Conservation (phyloP, 2,888 invertebrate species). For the Chymomyza procnemis region DNA sequence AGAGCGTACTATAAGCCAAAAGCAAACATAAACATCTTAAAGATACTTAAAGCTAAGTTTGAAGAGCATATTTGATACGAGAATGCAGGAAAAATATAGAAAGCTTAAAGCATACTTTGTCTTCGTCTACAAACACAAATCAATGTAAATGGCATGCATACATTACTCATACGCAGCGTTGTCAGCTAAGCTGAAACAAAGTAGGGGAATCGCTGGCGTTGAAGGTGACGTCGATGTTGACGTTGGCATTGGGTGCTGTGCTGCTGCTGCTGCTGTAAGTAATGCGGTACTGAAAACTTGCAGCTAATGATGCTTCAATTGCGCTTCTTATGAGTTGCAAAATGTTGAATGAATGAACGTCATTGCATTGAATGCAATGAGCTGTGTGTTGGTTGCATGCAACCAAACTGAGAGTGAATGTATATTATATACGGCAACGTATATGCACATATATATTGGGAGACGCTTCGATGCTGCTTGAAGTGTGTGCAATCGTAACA, state of each 20-base stretch:
- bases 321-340: slow-evolving; percentile 64
- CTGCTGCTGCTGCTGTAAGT: background rate
- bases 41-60: slow-evolving; percentile 30
- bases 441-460: too few relatives aligned
- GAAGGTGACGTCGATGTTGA: background rate
- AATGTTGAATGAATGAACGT: slow-evolving; percentile 65
- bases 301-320: slow-evolving; percentile 70
- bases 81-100: background rate
- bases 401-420: background rate
- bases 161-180: slow-evolving; percentile 63
- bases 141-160: slow-evolving; percentile 64
- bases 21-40: slow-evolving; percentile 3
- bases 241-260: background rate
- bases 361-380: slow-evolving; percentile 58
- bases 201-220: background rate
- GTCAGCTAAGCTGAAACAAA: slow-evolving; percentile 12
- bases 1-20: background rate
- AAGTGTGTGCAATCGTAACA: slow-evolving; percentile 21
- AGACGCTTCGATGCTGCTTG: background rate
- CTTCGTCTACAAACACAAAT: slow-evolving; percentile 40
- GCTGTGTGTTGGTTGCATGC: background rate
- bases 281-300: slow-evolving; percentile 40
- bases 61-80: slow-evolving; percentile 3
- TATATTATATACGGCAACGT: background rate
- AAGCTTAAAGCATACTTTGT: background rate